These are phyloP conservation scores for Rhodinocichla rosea DNA, from an alignment of 2,113 vertebrate species.

Conservation along the genomic window DNA sequence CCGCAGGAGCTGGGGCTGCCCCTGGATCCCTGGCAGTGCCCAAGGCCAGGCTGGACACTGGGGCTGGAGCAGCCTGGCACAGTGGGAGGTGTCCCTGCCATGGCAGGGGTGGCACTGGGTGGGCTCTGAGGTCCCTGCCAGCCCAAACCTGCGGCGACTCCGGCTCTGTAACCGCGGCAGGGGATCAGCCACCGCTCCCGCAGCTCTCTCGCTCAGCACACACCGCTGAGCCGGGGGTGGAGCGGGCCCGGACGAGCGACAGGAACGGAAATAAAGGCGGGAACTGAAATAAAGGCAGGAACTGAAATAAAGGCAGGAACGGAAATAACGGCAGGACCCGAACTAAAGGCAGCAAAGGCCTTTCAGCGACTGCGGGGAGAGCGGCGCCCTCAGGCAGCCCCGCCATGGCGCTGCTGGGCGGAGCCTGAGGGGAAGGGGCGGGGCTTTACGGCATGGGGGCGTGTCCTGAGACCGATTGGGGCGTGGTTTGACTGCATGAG, in stretches of 20 bases:
- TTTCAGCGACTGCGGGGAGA: accelerated
- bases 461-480: accelerated
- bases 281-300: too few relatives aligned
- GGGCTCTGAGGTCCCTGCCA: accelerated
- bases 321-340: neutral
- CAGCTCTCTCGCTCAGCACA: neutral
- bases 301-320: too few relatives aligned
- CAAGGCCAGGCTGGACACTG: too few relatives aligned
- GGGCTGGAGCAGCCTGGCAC: too few relatives aligned
- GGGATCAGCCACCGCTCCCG: neutral
- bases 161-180: too few relatives aligned
- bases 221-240: neutral
- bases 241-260: too few relatives aligned
- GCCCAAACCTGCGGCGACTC: too few relatives aligned
- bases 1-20: too few relatives aligned
- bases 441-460: accelerated
- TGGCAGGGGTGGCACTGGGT: too few relatives aligned
- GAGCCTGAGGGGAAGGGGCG: accelerated
- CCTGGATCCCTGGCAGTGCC: too few relatives aligned
- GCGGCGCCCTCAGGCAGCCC: too few relatives aligned
- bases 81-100: neutral
- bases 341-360: neutral
- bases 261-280: neutral
- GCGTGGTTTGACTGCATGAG: accelerated
- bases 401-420: neutral